Evolutionary conservation across 2,113 vertebrate genomes (phyloP).

Genomic region (Esox niger): DNA sequence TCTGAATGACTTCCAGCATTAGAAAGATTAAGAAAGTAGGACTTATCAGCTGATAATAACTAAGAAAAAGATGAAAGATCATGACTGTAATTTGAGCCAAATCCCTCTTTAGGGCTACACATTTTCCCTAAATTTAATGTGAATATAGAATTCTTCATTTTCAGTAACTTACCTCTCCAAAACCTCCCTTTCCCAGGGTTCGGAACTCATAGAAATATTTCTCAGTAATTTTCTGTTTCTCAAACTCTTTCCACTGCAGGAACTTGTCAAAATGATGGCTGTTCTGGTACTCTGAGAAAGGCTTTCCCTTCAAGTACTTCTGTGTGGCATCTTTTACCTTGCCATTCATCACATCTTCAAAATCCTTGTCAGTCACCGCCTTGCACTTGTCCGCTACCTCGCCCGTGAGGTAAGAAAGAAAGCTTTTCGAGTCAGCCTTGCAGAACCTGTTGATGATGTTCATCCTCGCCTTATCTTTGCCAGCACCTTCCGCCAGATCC

Average conservation of each 20-base stretch:
- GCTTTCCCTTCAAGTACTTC: slow-evolving; percentile 77
- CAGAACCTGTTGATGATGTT: slow-evolving; percentile 77
- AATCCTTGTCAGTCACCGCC: slow-evolving; percentile 72
- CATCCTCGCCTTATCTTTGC: slow-evolving; percentile 70
- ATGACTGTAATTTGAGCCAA: no score
- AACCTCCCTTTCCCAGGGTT: slow-evolving; percentile 90
- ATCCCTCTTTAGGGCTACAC: no score
- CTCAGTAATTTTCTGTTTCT: slow-evolving; percentile 83
- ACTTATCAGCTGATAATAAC: no score
- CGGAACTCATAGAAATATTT: slow-evolving; percentile 91
- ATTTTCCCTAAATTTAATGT: not conserved
- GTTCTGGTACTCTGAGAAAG: slow-evolving; percentile 81
- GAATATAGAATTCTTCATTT: not conserved
- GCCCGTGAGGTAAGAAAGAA: slow-evolving; percentile 74
- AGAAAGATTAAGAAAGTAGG: no score
- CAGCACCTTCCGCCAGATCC: slow-evolving; percentile 78
- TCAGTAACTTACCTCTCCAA: slow-evolving; percentile 90
- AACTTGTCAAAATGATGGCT: slow-evolving; percentile 82
- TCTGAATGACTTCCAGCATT: no score
- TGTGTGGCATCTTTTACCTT: slow-evolving; percentile 73
- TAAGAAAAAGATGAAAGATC: no score
- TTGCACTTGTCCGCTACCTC: slow-evolving; percentile 75
- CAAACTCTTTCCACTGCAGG: slow-evolving; percentile 90
- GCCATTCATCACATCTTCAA: slow-evolving; percentile 66
- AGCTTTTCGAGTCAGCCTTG: slow-evolving; percentile 72